Evolutionary conservation across 2,113 vertebrate species (phyloP).

Genomic region (Gobiocypris rarus): DNA sequence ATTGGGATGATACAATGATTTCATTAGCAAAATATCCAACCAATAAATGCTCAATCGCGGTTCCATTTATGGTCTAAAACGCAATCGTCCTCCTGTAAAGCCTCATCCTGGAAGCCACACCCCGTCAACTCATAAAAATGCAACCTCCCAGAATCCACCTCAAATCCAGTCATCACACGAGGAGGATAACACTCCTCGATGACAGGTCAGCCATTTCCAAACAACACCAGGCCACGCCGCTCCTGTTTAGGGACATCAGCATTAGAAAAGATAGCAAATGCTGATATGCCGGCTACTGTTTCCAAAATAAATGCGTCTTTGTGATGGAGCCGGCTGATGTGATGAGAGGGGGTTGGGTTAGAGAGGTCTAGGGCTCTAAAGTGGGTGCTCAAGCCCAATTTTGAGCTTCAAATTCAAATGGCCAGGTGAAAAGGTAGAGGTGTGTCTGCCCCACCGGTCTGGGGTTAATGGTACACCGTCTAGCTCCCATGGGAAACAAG

Average conservation of each 20-base stretch:
- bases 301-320: conserved; percentile 56
- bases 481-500: conserved; percentile 47
- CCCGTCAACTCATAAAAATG: conserved; percentile 1
- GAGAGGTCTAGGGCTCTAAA: conserved; percentile 21
- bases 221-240: conserved; percentile 11
- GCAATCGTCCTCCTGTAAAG: no score
- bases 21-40: no score
- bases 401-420: conserved; percentile 41
- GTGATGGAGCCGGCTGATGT: conserved; percentile 34
- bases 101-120: conserved; percentile 32
- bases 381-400: conserved; percentile 34
- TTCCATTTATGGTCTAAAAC: no score
- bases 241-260: conserved; percentile 51
- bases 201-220: conserved; percentile 18
- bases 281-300: conserved; percentile 45
- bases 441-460: conserved; percentile 39
- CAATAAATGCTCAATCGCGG: no score
- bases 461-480: conserved; percentile 52
- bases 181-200: neutral
- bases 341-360: conserved; percentile 39
- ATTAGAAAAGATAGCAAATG: conserved; percentile 46
- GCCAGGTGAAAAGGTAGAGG: conserved; percentile 53
- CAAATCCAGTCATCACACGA: neutral
- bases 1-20: no score
- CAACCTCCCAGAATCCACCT: conserved; percentile 7